Evolutionary conservation across 2,888 invertebrate species (phyloP), one percentile per base, ranked within the genome.

Genomic region (Mesochorus sp.): DNA sequence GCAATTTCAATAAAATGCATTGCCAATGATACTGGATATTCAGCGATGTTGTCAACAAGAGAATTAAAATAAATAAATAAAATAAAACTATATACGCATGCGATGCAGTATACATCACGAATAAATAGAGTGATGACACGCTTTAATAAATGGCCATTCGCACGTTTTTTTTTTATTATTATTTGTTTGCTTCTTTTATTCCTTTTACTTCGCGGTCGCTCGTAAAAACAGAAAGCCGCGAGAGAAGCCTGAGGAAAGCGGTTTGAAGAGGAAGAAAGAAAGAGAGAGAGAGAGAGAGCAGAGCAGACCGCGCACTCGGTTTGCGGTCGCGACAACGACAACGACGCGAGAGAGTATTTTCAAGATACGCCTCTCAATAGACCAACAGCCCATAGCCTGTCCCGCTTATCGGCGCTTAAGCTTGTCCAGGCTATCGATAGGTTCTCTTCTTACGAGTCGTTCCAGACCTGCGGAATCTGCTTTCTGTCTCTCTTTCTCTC

Each of bases 301-400:
- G n/a, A 34, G 34, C 47, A 59, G 49, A 55, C 28, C 61, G 70
- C 59, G 61, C 49, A 64, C 49, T 31, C 44, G 74, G 74, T 66
- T 70, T 47, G 55, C 19, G 12, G 21, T 49, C 17, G 55, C 53
- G 66, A 39, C 37, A 66, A 70, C 64, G 70, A 77, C 73, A 49
- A 37, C 55, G 34, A 68, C 37, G 42, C 17, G 39, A 49, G 39
- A 71, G 51, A 74, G 73, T 76, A 80, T 77, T 74, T 68, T 74
- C 70, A 67, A 80, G 77, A 77, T 77, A 77, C 73, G 77, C 77
- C 80, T 77, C 77, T 80, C 71, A 73, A 80, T 79, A 74, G 73
- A 78, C 67, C 76, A 76, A 81, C 82, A 81, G 76, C 74, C 79
- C 75, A 76, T 78, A 68, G 79, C 77, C 82, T 85, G 85, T 85